Evolutionary conservation across 2,888 invertebrate genomes (phyloP).

Genomic region (Crepidodera aurea): DNA sequence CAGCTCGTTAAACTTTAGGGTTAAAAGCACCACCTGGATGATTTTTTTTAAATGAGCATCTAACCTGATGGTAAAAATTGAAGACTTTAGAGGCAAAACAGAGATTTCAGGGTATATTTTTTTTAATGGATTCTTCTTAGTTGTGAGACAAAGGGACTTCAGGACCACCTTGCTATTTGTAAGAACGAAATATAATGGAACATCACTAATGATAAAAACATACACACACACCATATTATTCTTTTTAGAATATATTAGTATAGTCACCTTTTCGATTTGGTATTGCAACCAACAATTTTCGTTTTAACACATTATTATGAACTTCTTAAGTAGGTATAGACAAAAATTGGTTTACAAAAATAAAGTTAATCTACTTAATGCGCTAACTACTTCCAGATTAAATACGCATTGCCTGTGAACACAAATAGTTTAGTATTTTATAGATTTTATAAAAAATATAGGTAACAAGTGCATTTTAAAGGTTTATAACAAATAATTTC

Average conservation of each 20-base stretch:
- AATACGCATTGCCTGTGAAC: constrained; percentile 28
- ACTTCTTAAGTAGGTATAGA: not conserved
- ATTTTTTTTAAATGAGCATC: too few species aligned
- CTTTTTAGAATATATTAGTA: constrained; percentile 21
- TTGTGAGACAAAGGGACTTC: too few species aligned
- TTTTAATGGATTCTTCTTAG: too few species aligned
- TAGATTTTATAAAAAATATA: constrained; percentile 11
- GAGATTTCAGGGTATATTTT: too few species aligned
- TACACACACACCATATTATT: not conserved
- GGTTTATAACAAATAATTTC: not conserved
- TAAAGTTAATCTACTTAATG: not conserved
- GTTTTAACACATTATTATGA: constrained; percentile 5
- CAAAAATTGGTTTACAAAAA: not conserved
- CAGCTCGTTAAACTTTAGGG: too few species aligned
- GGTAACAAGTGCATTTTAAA: not conserved
- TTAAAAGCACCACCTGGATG: too few species aligned
- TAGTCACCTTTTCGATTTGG: constrained; percentile 20
- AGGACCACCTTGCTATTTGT: too few species aligned
- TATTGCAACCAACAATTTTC: constrained; percentile 10
- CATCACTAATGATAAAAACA: not conserved
- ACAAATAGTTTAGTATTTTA: constrained; percentile 16
- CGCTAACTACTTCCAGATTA: constrained; percentile 5
- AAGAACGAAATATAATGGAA: too few species aligned
- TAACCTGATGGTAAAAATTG: too few species aligned
- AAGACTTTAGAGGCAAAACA: too few species aligned